Conservation (phyloP, 2,797 vertebrate species). For the Channallabes apus region DNA sequence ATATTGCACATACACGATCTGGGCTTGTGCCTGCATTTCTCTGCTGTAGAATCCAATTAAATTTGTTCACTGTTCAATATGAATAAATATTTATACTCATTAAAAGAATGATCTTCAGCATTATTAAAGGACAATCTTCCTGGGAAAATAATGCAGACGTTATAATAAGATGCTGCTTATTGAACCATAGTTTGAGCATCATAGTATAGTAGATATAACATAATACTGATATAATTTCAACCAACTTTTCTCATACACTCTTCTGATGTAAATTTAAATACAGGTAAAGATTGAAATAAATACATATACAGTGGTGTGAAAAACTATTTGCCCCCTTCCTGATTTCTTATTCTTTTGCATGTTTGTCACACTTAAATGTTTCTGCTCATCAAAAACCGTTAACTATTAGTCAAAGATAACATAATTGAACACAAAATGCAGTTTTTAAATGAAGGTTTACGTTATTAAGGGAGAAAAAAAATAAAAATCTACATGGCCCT, state of each 20-base stretch:
- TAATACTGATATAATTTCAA: neutral
- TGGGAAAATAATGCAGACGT: neutral
- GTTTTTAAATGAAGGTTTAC: no score
- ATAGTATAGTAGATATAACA: neutral
- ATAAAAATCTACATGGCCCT: no score
- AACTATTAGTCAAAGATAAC: no score
- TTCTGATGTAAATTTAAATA: neutral
- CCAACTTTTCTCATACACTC: neutral
- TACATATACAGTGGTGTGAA: no score
- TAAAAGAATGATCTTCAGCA: neutral
- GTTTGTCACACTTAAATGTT: no score
- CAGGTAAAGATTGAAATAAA: neutral
- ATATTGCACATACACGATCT: neutral
- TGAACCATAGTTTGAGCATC: neutral
- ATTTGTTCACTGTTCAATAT: neutral
- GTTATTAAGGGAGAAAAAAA: no score
- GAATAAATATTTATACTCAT: neutral
- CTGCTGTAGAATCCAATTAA: neutral
- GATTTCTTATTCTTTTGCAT: no score
- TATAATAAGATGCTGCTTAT: neutral
- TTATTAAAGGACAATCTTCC: neutral
- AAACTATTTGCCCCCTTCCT: no score
- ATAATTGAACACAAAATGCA: no score
- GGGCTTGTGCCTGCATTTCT: neutral
- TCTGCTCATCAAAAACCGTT: no score